Evolutionary conservation across 2,797 vertebrate species (phyloP).

Genomic region (Chloroceryle inda): DNA sequence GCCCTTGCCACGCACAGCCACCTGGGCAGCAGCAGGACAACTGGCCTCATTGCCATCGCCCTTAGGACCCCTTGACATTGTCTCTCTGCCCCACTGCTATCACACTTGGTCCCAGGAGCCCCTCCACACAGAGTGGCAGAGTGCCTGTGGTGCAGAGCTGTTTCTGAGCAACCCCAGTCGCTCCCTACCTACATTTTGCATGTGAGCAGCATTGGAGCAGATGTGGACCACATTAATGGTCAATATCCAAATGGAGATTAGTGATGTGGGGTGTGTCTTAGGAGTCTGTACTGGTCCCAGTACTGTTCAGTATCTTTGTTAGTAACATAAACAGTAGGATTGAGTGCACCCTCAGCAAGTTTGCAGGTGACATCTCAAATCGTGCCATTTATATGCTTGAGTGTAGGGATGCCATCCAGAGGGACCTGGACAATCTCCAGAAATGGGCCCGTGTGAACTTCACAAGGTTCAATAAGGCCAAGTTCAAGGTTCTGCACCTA

Average conservation of each 20-base stretch:
- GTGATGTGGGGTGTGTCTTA: not conserved
- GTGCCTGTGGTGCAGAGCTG: not conserved
- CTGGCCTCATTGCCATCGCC: not conserved
- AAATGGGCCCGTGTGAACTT: not conserved
- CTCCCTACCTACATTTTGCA: not conserved
- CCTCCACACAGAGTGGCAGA: fast-evolving
- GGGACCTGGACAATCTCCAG: not conserved
- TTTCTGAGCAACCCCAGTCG: not conserved
- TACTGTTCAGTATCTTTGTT: not conserved
- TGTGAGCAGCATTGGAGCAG: not conserved
- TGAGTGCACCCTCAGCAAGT: not conserved
- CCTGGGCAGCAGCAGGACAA: not conserved
- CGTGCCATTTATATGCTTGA: fast-evolving
- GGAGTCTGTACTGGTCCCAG: not conserved
- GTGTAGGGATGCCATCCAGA: not conserved
- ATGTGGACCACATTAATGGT: not conserved
- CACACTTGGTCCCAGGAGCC: not conserved
- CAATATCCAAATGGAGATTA: not conserved
- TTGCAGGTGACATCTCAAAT: not conserved
- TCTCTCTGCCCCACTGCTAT: not conserved
- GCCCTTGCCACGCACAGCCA: not conserved
- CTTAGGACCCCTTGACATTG: not conserved
- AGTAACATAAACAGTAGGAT: not conserved
- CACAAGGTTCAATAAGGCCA: not conserved
- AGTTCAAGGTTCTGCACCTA: not conserved